Base-by-base conservation (phyloP, 2,888 invertebrate species). In the Dolomedes plantarius region DNA sequence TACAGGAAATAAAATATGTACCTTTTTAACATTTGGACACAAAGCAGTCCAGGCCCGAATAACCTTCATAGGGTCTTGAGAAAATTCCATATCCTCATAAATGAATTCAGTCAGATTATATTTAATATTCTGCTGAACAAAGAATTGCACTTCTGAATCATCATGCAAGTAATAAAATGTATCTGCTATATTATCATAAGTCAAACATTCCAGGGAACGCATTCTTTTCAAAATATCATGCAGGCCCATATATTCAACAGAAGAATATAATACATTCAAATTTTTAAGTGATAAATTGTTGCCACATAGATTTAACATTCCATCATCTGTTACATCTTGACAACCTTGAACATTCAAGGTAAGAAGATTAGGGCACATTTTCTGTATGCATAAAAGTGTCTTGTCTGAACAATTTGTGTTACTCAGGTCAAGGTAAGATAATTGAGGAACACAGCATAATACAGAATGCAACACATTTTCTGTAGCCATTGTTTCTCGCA, bases 361-460 rank as follows among this genome's bases (percentile, higher is more conserved):
- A 16, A 23, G 28, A 7, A 80, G 56, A 7, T 19, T n/a, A 19
- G 41, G 41, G 32, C 80, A 74, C 29, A 67, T 50, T 31, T 67
- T 74, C n/a, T 36, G 67, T 31, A 80, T 29, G 3, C 73, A 67
- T n/a, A 32, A 1, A 13, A 80, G 23, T 7, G 50, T 28, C 5
- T 11, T 7, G 28, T 74, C 68, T 19, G n/a, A 27, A 13, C 27
- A 29, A n/a, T 1, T 3, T 13, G 80, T 71, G n/a, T 28, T 56
- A 28, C 16, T 28, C 11, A 80, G 29, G 73, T 56, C 50, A n/a
- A 80, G 74, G 5, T 13, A 50, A 7, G 29, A 50, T 1, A 80
- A 19, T 29, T 80, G 41, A 67, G 73, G 73, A 23, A 74, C 28
- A 68, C 80, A 80, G 23, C 73, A 80, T n/a, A 80, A 32, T 28